phyloP scores from a whole-genome alignment of 2,113 vertebrate genomes.

The Larimichthys crocea region DNA sequence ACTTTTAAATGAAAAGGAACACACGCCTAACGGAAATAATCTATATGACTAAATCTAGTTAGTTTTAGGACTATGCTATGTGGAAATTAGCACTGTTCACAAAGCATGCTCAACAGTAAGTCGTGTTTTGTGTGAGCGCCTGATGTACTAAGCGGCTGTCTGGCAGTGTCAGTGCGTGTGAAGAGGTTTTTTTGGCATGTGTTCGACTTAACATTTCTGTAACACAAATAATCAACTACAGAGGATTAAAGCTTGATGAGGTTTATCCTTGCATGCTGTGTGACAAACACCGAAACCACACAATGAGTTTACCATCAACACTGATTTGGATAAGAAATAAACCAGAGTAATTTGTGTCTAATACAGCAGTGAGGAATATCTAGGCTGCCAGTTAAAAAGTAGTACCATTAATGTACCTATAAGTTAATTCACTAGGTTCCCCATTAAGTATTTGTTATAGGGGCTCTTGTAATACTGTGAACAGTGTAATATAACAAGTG shows the following conservation, averaged over 20 bases:
- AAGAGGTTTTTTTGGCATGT: constrained; percentile 58
- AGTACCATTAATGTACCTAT: constrained; percentile 45
- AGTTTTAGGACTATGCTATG: constrained; percentile 25
- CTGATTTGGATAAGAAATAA: constrained; percentile 39
- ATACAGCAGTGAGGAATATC: constrained; percentile 36
- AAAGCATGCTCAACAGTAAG: constrained; percentile 52
- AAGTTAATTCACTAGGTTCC: constrained; percentile 11
- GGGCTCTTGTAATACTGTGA: constrained; percentile 23
- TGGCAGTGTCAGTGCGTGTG: constrained; percentile 70
- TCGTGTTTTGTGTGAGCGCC: constrained; percentile 2
- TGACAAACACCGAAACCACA: constrained; percentile 63
- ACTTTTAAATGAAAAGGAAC: constrained; percentile 32
- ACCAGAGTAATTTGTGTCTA: constrained; percentile 18
- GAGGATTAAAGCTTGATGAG: constrained; percentile 51
- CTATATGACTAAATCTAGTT: constrained; percentile 32
- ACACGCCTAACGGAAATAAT: constrained; percentile 40
- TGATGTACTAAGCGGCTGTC: constrained; percentile 51
- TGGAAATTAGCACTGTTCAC: constrained; percentile 44
- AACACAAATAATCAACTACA: constrained; percentile 41
- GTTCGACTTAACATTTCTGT: constrained; percentile 10
- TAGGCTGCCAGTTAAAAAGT: constrained; percentile 32
- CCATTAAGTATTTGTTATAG: constrained; percentile 15
- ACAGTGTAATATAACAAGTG: not conserved
- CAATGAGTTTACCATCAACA: constrained; percentile 37
- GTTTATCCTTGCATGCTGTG: constrained; percentile 58